Evolutionary conservation across 2,888 invertebrate species (phyloP), one percentile per base, ranked within the genome.

Genomic region (Agrotis exclamationis): DNA sequence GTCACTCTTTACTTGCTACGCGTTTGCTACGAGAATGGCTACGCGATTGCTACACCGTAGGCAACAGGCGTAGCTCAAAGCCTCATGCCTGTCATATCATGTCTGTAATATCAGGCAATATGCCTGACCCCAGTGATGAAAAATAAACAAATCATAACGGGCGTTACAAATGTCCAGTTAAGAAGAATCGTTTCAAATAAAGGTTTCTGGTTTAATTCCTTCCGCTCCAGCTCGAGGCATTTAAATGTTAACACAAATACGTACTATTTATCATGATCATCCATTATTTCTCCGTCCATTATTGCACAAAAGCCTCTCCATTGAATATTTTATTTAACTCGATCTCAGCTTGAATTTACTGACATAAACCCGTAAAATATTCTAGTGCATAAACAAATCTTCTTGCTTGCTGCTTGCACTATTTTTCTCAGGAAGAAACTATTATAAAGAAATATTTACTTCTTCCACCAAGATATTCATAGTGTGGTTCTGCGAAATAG

Each of bases 401-500:
- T 68, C 56, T 47, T 58, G 45, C 13, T 53, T 56, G n/a, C 71
- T 24, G 39, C 39, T 50, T 60, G 70, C 48, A 68, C 71, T 63
- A 63, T 56, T 74, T 73, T 67, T 53, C 51, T 66, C 68, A 18
- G 64, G 20, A 57, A 48, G 63, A 73, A 51, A 48, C 63, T 56
- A 67, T 60, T 51, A 33, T 56, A 64, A 67, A 24, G 47, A 28
- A 24, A 56, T 54, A 50, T 60, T 60, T 77, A 53, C 58, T 66
- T 66, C 51, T 48, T 33, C 51, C 51, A 50, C 47, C 11, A 48
- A n/a, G 39, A 59, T 57, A 68, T 65, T 80, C 51, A 57, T 59
- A 70, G 66, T 69, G 47, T 28, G 33, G 47, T 62, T 66, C 59
- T 71, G 70, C 57, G 56, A 74, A 74, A 70, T 53, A 50, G 56